Evolutionary conservation across 2,797 vertebrate species (phyloP).

Genomic region (Champsocephalus esox): DNA sequence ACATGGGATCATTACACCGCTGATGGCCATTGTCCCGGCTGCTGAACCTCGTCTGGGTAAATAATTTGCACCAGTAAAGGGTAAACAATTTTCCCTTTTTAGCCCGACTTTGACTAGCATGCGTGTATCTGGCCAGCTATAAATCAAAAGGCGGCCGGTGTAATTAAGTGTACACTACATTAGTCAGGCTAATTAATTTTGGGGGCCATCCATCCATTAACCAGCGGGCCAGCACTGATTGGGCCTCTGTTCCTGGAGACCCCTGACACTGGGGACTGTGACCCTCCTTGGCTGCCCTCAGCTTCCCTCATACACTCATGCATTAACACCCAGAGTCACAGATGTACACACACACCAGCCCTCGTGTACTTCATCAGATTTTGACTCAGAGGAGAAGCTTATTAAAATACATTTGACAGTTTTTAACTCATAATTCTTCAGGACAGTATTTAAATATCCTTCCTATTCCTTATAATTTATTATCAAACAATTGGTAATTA

Average conservation of each 20-base stretch:
- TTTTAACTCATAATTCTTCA: slow-evolving; percentile 18
- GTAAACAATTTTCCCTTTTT: slow-evolving; percentile 64
- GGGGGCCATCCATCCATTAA: slow-evolving; percentile 87
- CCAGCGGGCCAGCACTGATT: slow-evolving; percentile 85
- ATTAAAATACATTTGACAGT: slow-evolving; percentile 13
- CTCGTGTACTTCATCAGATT: slow-evolving; percentile 25
- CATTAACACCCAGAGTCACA: slow-evolving; percentile 53
- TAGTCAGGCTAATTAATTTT: slow-evolving; percentile 90
- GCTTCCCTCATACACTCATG: slow-evolving; percentile 56
- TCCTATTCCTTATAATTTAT: slow-evolving; percentile 1
- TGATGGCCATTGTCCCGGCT: slow-evolving; percentile 51
- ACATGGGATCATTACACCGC: slow-evolving; percentile 53
- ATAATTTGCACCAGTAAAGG: slow-evolving; percentile 61
- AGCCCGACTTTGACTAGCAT: slow-evolving; percentile 70
- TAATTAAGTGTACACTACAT: slow-evolving; percentile 91
- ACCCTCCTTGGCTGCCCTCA: slow-evolving; percentile 71
- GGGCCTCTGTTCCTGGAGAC: slow-evolving; percentile 83
- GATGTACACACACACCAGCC: slow-evolving; percentile 30
- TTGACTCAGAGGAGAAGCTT: slow-evolving; percentile 24
- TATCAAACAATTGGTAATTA: neutral
- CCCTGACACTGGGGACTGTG: slow-evolving; percentile 79
- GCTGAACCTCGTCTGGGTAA: slow-evolving; percentile 64
- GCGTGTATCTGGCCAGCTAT: slow-evolving; percentile 82
- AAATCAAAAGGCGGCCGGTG: slow-evolving; percentile 86
- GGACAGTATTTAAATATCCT: neutral